Evolutionary conservation across 1,140 invertebrate genomes (phyloP), one percentile per base, ranked within the genome.

Genomic region (Drosophila tropicalis): DNA sequence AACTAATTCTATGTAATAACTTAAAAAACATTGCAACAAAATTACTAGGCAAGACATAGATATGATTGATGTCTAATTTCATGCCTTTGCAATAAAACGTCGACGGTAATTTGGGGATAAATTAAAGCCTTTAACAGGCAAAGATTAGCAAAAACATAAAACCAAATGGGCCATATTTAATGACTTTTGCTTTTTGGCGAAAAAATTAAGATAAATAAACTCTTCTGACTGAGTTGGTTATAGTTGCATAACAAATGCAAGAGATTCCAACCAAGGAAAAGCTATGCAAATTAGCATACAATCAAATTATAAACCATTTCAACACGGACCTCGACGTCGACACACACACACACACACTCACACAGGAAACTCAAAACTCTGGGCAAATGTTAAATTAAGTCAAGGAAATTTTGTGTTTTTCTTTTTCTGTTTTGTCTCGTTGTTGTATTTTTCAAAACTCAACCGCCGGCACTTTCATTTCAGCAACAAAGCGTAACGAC

Each of bases 281-380:
- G 62, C 70, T 71, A 76, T 83, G 68, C 67, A 80, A 77, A 84
- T 84, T 84, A 80, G 81, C 77, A 84, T 84, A 84, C 81, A 84
- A 84, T 84, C 81, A 84, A 77, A 76, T 80, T 84, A 73, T 84
- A 84, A 84, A 41, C 80, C 67, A 84, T 84, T 84, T 82, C 79
- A 72, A 76, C 80, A 79, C 71, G 76, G 76, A 61, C 71, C 72
- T 80, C 80, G 60, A 29, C 29, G 29, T 29, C 29, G 29, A 29
- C 76, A 73, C 72, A 63, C 76, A 83, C 19, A 83, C 19, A 51
- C 9, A n/a, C 47, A 72, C 68, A n/a, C 47, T 40, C 41, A 47
- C 40, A 19, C 47, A 41, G 10, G 17, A 41, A 57, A 64, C 60
- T 41, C 39, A 62, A 62, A 63, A 63, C 25, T 62, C 60, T 62